Percentiles rank a stretch among this genome's conserved stretches.
Evolutionary conservation across 2,888 invertebrate genomes (phyloP).

Genomic region (Troides aeacus): DNA sequence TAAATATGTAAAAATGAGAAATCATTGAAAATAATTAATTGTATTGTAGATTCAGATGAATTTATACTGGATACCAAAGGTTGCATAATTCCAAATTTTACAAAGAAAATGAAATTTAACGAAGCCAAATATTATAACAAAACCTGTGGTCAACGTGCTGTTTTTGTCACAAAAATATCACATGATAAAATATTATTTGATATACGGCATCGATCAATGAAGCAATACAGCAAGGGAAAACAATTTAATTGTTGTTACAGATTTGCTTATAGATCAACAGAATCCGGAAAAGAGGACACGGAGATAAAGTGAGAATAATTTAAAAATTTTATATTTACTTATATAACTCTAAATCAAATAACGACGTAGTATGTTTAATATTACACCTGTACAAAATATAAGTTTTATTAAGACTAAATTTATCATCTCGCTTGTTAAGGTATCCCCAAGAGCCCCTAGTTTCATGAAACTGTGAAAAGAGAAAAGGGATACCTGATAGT

Average conservation of each 20-base stretch:
- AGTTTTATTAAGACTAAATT: too few species aligned
- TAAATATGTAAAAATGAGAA: background rate
- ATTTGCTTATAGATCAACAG: constrained; percentile 42
- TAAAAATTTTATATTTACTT: background rate
- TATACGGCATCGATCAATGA: constrained; percentile 42
- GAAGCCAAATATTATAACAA: constrained; percentile 33
- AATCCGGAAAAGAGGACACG: constrained; percentile 39
- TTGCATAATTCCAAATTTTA: constrained; percentile 56
- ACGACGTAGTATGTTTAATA: too few species aligned
- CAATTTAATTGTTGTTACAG: constrained; percentile 48
- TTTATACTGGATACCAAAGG: constrained; percentile 54
- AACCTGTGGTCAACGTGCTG: constrained; percentile 46
- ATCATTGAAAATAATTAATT: constrained; percentile 4
- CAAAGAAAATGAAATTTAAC: constrained; percentile 41
- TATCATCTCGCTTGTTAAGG: too few species aligned
- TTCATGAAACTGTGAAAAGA: too few species aligned
- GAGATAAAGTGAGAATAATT: constrained; percentile 43
- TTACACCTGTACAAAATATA: too few species aligned
- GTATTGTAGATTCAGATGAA: constrained; percentile 37
- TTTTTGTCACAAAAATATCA: constrained; percentile 43
- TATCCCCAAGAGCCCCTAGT: too few species aligned
- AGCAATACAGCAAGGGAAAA: constrained; percentile 35
- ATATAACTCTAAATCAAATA: too few species aligned
- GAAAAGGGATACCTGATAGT: too few species aligned
- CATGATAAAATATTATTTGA: constrained; percentile 41